Conservation (phyloP, 2,797 vertebrate genomes). For the Botia kubotai region DNA sequence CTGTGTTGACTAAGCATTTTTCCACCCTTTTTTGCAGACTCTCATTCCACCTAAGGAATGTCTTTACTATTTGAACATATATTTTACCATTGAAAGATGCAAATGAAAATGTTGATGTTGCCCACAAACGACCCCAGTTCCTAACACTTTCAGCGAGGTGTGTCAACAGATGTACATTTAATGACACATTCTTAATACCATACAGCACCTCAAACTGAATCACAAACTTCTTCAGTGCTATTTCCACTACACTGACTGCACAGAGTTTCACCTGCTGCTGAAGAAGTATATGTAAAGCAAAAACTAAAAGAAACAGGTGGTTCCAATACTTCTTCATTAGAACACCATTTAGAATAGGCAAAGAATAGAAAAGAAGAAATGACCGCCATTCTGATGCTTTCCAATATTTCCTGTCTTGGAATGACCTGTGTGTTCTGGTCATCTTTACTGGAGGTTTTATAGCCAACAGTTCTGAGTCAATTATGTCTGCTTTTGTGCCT, state of each 20-base stretch:
- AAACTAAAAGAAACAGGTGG: constrained; percentile 46
- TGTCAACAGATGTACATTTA: not conserved
- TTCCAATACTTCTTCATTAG: constrained; percentile 48
- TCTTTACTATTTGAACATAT: too few relatives aligned
- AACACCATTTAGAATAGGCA: constrained; percentile 43
- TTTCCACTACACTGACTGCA: constrained; percentile 12
- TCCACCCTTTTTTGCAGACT: constrained; percentile 1
- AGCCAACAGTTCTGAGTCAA: constrained; percentile 36
- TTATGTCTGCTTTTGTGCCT: too few relatives aligned
- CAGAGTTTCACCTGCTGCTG: constrained; percentile 18
- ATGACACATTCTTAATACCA: constrained; percentile 35
- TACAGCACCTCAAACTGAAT: constrained; percentile 40
- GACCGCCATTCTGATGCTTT: constrained; percentile 52
- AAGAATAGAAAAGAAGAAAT: constrained; percentile 37
- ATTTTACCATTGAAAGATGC: constrained; percentile 15
- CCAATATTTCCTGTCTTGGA: constrained; percentile 50
- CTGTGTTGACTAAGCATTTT: not conserved
- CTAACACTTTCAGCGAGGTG: constrained; percentile 10
- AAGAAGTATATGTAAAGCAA: constrained; percentile 36
- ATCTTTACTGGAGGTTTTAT: constrained; percentile 47
- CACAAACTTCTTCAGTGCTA: constrained; percentile 36
- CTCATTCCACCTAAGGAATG: too few relatives aligned
- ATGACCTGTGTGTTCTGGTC: constrained; percentile 36
- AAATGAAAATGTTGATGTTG: constrained; percentile 33
- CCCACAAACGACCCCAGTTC: constrained; percentile 25